These are phyloP conservation scores for Andricus curvator DNA, from an alignment of 2,888 invertebrate species.

Conservation along the genomic window DNA sequence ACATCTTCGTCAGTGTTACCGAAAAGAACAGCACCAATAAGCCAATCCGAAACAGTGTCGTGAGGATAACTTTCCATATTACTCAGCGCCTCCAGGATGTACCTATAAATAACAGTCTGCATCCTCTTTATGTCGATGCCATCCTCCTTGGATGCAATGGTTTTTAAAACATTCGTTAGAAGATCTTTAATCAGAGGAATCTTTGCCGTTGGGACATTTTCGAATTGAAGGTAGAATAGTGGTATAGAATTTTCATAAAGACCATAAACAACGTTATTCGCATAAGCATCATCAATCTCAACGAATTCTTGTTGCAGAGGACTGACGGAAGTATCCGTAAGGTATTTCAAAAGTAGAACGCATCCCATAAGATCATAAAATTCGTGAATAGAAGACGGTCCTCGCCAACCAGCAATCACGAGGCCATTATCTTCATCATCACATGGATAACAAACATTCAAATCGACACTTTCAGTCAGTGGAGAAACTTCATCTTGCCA, in stretches of 20 bases:
- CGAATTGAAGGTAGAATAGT: constrained; percentile 85
- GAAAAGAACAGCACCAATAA: constrained; percentile 92
- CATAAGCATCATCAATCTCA: constrained; percentile 89
- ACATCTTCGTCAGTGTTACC: constrained; percentile 87
- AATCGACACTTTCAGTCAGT: constrained; percentile 80
- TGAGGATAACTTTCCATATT: constrained; percentile 89
- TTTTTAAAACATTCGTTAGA: constrained; percentile 79
- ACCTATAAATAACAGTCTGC: constrained; percentile 85
- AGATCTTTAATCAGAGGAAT: constrained; percentile 82
- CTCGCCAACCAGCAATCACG: constrained; percentile 89
- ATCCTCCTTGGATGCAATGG: constrained; percentile 76
- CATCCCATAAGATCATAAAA: constrained; percentile 83
- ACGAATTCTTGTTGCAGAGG: constrained; percentile 91
- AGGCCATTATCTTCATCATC: constrained; percentile 91
- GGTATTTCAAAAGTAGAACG: constrained; percentile 87
- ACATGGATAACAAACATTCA: constrained; percentile 86
- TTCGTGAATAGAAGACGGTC: constrained; percentile 83
- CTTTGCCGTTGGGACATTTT: constrained; percentile 87
- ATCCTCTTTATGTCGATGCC: constrained; percentile 88
- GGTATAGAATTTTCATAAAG: constrained; percentile 87
- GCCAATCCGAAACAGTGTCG: constrained; percentile 86
- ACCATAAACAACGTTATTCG: constrained; percentile 86
- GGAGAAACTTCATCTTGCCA: constrained; percentile 88
- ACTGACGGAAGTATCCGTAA: constrained; percentile 93
- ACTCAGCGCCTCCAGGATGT: constrained; percentile 84